Conservation (phyloP, 2,797 vertebrate genomes). For the Cirrhinus molitorella region DNA sequence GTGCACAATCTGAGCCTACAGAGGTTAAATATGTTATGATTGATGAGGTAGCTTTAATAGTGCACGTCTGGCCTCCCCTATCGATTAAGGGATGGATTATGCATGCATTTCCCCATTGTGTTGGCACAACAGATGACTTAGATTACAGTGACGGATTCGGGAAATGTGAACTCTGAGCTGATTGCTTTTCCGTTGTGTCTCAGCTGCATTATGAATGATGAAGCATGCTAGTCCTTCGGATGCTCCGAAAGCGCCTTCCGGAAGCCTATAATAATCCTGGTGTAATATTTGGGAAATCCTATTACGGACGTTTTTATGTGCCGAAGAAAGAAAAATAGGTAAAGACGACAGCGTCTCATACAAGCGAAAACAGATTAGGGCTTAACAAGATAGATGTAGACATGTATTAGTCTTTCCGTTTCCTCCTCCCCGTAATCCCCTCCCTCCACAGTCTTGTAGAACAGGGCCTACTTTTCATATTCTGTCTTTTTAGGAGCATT, state of each 20-base stretch:
- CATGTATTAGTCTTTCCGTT: constrained; percentile 40
- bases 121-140: constrained; percentile 59
- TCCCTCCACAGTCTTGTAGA: constrained; percentile 26
- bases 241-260: background rate
- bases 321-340: constrained; percentile 29
- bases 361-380: constrained; percentile 50
- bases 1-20: constrained; percentile 35
- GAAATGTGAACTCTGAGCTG: constrained; percentile 52
- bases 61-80: constrained; percentile 66
- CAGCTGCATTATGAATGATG: constrained; percentile 58
- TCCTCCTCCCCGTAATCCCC: constrained; percentile 42
- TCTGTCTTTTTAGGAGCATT: background rate
- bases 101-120: constrained; percentile 63
- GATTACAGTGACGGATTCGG: constrained; percentile 58
- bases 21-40: constrained; percentile 74
- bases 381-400: constrained; percentile 48
- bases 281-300: constrained; percentile 57
- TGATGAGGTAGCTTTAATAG: constrained; percentile 72
- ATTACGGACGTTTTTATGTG: constrained; percentile 42
- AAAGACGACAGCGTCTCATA: constrained; percentile 37
- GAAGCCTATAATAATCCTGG: constrained; percentile 52
- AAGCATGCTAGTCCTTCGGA: constrained; percentile 20
- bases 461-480: constrained; percentile 28
- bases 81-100: constrained; percentile 70
- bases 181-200: constrained; percentile 55